Evolutionary conservation across 1,140 invertebrate species (phyloP).

Genomic region (Helicoverpa armigera): DNA sequence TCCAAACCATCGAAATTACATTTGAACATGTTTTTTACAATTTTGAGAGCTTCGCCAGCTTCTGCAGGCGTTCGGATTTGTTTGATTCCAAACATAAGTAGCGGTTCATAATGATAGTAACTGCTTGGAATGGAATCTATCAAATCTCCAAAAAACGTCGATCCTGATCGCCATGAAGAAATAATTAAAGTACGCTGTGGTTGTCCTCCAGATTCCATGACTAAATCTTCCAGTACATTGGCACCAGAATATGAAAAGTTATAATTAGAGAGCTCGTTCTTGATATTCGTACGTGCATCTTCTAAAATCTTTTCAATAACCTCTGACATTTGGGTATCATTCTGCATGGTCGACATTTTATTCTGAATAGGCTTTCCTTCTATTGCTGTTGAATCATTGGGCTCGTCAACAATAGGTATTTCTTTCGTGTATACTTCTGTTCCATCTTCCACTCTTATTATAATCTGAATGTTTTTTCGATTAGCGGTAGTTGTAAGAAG

Average conservation of each 20-base stretch:
- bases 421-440: neutral
- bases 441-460: neutral
- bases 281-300: neutral
- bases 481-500: neutral
- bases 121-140: slow-evolving; percentile 92
- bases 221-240: slow-evolving; percentile 87
- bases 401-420: neutral
- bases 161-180: slow-evolving; percentile 93
- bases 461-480: neutral
- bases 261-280: neutral
- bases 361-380: neutral
- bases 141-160: slow-evolving; percentile 93
- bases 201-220: slow-evolving; percentile 88
- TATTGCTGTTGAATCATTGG: neutral
- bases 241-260: slow-evolving; percentile 62
- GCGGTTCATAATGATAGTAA: slow-evolving; percentile 94
- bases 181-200: slow-evolving; percentile 91
- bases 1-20: slow-evolving; percentile 90
- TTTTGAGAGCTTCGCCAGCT: slow-evolving; percentile 87
- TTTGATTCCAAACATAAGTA: slow-evolving; percentile 91
- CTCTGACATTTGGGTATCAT: neutral
- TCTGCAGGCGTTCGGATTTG: slow-evolving; percentile 90
- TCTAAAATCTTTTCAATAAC: neutral
- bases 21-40: slow-evolving; percentile 89
- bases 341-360: neutral